Percentiles rank a stretch among this genome's conserved stretches.
Conservation (phyloP, 2,888 invertebrate species). For the Scaptomyza parva region DNA sequence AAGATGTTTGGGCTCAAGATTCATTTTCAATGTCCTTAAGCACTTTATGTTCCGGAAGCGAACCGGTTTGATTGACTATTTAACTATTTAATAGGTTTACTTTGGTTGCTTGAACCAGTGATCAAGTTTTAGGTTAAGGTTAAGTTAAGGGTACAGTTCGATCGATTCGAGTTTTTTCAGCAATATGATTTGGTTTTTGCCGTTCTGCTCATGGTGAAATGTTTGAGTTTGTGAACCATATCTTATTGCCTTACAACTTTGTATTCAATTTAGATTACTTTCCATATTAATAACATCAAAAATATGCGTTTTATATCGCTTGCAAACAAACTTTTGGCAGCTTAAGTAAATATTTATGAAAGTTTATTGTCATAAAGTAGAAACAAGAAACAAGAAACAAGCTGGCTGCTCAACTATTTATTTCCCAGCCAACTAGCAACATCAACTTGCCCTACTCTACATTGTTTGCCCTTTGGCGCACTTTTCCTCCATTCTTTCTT, state of each 20-base stretch:
- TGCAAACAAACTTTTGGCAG: neutral
- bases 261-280: neutral
- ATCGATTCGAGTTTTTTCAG: too few species aligned
- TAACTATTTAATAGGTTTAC: too few species aligned
- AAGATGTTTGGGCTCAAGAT: too few species aligned
- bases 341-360: conserved; percentile 38
- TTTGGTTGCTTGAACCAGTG: too few species aligned
- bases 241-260: too few species aligned
- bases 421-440: conserved; percentile 20
- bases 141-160: too few species aligned
- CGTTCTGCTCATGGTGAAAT: too few species aligned
- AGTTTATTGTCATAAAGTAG: conserved; percentile 14
- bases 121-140: too few species aligned
- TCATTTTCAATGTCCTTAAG: too few species aligned
- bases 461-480: conserved; percentile 29
- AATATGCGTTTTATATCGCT: neutral
- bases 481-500: neutral
- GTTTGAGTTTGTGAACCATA: too few species aligned
- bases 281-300: neutral
- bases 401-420: conserved; percentile 40
- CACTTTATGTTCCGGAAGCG: neutral
- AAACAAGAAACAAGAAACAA: too few species aligned
- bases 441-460: conserved; percentile 40
- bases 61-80: neutral
- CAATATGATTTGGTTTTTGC: too few species aligned